Evolutionary conservation across 2,113 vertebrate species (phyloP), one percentile per base, ranked within the genome.

Genomic region (Pygoscelis antarcticus): DNA sequence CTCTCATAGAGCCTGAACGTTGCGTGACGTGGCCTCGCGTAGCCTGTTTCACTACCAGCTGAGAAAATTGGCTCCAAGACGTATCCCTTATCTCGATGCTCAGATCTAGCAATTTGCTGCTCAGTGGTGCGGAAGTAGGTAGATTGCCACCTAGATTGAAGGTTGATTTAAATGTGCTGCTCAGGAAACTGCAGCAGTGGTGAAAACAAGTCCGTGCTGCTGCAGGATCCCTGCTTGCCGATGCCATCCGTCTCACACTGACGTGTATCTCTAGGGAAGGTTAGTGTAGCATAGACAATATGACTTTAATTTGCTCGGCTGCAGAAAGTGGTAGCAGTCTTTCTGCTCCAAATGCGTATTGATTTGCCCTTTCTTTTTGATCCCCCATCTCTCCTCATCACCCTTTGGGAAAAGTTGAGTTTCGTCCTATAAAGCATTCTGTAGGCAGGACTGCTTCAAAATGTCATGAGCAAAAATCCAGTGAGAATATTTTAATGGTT

Each of bases 301-400:
- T 71, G 86, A 93, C 96, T 95, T 91, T 87, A 95, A 89, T 95
- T 89, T 96, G 89, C 83, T 85, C 0, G 2, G 69, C 85, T 96
- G 83, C 82, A 46, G 89, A 60, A 92, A 82, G 94, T 80, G 80
- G 90, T 52, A 75, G 57, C 94, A 86, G 94, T 47, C 74, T 96
- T 83, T 93, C 80, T 94, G 86, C 92, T 93, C 85, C 66, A 84
- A 87, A 96, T 93, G 89, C 93, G 58, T 94, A 95, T 95, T 96
- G 96, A 97, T 96, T 95, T 96, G 93, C 93, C 96, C 95, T 97
- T 97, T 97, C 84, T 87, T 93, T 96, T 78, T 95, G 95, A 96
- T 97, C 91, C 89, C 80, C 49, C 92, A 5, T 92, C 55, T 94
- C 47, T 95, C 83, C 72, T 87, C 83, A 22, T 89, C 87, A 78